These are phyloP conservation scores for Hippoglossus stenolepis DNA, from an alignment of 2,113 vertebrate genomes.

Conservation along the genomic window DNA sequence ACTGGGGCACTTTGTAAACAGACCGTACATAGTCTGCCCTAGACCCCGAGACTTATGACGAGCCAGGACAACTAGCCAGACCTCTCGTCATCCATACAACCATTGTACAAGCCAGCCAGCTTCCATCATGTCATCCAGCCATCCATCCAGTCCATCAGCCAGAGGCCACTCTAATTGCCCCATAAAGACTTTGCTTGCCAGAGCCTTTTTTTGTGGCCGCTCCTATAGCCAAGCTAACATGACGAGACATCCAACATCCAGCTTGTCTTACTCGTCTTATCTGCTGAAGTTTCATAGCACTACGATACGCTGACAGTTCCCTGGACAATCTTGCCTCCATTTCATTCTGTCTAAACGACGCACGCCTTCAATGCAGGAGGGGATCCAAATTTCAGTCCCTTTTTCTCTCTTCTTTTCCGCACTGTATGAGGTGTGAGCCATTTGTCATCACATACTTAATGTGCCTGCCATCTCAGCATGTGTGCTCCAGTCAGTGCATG, in stretches of 20 bases:
- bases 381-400: constrained; percentile 48
- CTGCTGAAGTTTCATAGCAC: constrained; percentile 61
- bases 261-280: constrained; percentile 60
- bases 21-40: constrained; percentile 39
- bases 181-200: constrained; percentile 37
- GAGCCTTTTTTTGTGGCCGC: constrained; percentile 16
- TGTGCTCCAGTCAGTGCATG: constrained; percentile 23
- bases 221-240: constrained; percentile 26
- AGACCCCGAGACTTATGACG: constrained; percentile 28
- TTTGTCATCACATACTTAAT: constrained; percentile 76
- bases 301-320: not conserved
- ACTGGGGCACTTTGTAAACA: constrained; percentile 14
- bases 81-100: constrained; percentile 58
- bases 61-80: constrained; percentile 43
- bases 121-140: constrained; percentile 62
- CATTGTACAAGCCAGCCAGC: constrained; percentile 39
- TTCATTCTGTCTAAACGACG: constrained; percentile 58
- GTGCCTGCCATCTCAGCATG: constrained; percentile 48
- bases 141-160: constrained; percentile 52
- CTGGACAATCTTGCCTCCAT: constrained; percentile 16
- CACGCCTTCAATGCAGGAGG: constrained; percentile 18
- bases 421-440: constrained; percentile 69
- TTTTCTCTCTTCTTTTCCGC: constrained; percentile 24
- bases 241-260: constrained; percentile 45
- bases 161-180: constrained; percentile 61